Evolutionary conservation across 1,140 invertebrate genomes (phyloP).

Genomic region (Yoshiicerus persimilis): DNA sequence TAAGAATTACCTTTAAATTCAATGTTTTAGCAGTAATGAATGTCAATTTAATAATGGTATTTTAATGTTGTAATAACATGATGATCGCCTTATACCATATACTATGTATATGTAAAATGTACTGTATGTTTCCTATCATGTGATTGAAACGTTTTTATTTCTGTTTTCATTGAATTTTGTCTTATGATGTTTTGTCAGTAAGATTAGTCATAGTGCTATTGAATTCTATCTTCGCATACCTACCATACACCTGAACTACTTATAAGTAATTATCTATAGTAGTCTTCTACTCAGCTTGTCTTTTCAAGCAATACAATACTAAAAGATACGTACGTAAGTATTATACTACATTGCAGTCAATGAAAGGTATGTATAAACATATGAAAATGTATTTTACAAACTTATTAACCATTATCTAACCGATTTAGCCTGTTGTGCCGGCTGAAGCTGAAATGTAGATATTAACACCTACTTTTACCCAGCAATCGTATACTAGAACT

Average conservation of each 20-base stretch:
- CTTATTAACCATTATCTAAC: not conserved
- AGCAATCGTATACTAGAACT: not conserved
- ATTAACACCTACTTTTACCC: not conserved
- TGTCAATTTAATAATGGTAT: not conserved
- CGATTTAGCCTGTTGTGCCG: not conserved
- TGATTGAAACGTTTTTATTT: not conserved
- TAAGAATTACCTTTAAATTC: not conserved
- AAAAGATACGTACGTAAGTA: not conserved
- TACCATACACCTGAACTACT: not conserved
- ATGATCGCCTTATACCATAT: not conserved
- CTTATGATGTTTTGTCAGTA: not conserved
- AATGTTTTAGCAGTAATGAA: not conserved
- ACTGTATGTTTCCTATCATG: not conserved
- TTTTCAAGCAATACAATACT: not conserved
- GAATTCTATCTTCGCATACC: not conserved
- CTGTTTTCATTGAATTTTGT: not conserved
- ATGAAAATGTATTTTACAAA: not conserved
- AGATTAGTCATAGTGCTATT: not conserved
- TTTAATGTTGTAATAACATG: not conserved
- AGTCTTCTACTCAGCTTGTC: not conserved
- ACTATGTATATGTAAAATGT: too few relatives aligned
- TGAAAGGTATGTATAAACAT: slow-evolving; percentile 4
- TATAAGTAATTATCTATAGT: not conserved
- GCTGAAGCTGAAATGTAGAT: not conserved
- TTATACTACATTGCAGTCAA: slow-evolving; percentile 13